phyloP scores from a whole-genome alignment of 1,140 invertebrate genomes.

The Drosophila malerkotliana region DNA sequence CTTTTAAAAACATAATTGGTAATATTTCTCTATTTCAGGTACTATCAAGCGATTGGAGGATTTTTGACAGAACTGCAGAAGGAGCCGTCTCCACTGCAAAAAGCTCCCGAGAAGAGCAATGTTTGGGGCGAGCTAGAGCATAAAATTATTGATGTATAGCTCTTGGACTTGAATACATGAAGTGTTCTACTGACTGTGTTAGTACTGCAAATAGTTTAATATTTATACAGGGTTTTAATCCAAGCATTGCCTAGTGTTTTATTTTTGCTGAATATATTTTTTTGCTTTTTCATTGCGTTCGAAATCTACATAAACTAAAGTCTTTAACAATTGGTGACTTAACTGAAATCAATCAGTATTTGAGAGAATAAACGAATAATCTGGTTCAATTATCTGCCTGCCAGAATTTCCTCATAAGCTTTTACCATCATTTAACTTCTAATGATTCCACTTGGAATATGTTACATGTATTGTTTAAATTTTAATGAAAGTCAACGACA shows the following conservation, averaged over 20 bases:
- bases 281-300: background rate
- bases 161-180: slow-evolving; percentile 15
- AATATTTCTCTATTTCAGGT: slow-evolving; percentile 83
- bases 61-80: slow-evolving; percentile 85
- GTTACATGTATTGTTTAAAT: slow-evolving; percentile 15
- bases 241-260: slow-evolving; percentile 30
- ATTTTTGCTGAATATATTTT: slow-evolving; percentile 10
- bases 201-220: slow-evolving; percentile 69
- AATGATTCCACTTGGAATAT: slow-evolving; percentile 24
- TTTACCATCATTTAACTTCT: slow-evolving; percentile 8
- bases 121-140: slow-evolving; percentile 75
- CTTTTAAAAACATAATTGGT: no score
- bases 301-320: background rate
- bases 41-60: slow-evolving; percentile 86
- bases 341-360: slow-evolving; percentile 31
- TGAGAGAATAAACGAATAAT: slow-evolving; percentile 15
- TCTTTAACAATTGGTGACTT: background rate
- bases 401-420: slow-evolving; percentile 4
- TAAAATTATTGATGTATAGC: slow-evolving; percentile 77
- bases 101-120: slow-evolving; percentile 77
- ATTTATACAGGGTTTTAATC: slow-evolving; percentile 48
- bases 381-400: slow-evolving; percentile 7
- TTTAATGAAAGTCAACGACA: background rate
- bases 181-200: slow-evolving; percentile 80
- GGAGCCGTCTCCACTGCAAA: slow-evolving; percentile 65